These are phyloP conservation scores for Florisuga fusca DNA, from an alignment of 2,797 vertebrate species.

Conservation along the genomic window DNA sequence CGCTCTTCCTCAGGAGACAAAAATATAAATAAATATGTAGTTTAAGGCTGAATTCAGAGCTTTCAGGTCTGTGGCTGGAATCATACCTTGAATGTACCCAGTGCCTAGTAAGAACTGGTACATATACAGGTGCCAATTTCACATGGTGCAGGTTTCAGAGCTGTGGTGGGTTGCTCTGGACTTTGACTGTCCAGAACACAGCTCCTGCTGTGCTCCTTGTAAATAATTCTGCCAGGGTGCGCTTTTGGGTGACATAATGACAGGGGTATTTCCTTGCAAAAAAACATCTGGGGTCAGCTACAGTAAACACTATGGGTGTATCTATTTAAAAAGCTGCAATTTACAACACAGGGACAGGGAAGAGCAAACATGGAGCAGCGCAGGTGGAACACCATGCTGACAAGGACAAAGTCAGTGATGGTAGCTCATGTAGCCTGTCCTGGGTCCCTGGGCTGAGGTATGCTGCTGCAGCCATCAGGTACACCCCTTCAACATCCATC, in stretches of 20 bases:
- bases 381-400: accelerated
- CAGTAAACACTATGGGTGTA: not conserved
- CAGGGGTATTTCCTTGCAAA: not conserved
- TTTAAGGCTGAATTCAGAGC: not conserved
- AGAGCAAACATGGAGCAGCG: not conserved
- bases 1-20: too few species aligned
- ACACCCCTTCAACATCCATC: not conserved
- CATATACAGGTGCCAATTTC: not conserved
- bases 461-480: not conserved
- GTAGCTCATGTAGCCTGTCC: accelerated
- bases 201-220: not conserved
- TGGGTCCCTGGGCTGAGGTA: not conserved
- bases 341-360: not conserved
- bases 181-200: not conserved
- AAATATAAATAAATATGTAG: not conserved
- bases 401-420: not conserved
- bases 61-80: not conserved
- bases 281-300: not conserved
- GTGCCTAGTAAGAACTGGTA: not conserved
- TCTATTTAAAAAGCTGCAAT: not conserved
- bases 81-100: not conserved
- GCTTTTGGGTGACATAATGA: not conserved
- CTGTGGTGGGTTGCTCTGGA: not conserved
- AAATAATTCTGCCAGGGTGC: not conserved
- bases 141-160: not conserved